Conservation (phyloP, 1,140 invertebrate genomes). For the Drosophila repleta region DNA sequence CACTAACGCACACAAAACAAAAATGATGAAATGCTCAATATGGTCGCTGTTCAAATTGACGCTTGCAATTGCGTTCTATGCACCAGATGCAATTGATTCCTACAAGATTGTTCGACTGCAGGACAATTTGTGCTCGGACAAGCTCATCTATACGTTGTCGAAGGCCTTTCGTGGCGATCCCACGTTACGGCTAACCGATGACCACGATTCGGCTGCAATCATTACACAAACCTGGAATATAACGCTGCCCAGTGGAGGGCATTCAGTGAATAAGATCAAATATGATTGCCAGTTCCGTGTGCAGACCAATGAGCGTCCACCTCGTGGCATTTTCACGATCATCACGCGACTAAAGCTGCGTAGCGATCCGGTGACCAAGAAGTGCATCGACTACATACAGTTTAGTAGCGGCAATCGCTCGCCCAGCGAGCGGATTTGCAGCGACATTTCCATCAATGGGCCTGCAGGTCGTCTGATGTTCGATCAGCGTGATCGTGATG, state of each 20-base stretch:
- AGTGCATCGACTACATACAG: constrained; percentile 79
- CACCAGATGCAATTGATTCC: constrained; percentile 18
- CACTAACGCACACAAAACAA: constrained; percentile 10
- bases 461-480: constrained; percentile 64
- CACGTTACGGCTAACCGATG: constrained; percentile 63
- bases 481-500: constrained; percentile 71
- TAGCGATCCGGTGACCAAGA: constrained; percentile 61
- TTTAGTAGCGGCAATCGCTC: constrained; percentile 72
- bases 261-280: constrained; percentile 72
- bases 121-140: constrained; percentile 75
- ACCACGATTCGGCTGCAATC: constrained; percentile 75
- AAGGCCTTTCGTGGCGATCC: constrained; percentile 76
- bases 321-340: constrained; percentile 73
- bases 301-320: constrained; percentile 64
- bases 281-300: constrained; percentile 78
- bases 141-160: constrained; percentile 59
- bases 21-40: constrained; percentile 43
- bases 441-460: constrained; percentile 70
- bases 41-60: constrained; percentile 30
- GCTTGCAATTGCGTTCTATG: constrained; percentile 38
- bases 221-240: constrained; percentile 76
- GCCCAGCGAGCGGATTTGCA: constrained; percentile 71
- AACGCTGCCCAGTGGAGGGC: constrained; percentile 63
- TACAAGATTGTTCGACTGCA: constrained; percentile 63
- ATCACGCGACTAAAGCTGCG: constrained; percentile 77